Conservation (phyloP, 2,113 vertebrate species). For the Nyctibius bracteatus region DNA sequence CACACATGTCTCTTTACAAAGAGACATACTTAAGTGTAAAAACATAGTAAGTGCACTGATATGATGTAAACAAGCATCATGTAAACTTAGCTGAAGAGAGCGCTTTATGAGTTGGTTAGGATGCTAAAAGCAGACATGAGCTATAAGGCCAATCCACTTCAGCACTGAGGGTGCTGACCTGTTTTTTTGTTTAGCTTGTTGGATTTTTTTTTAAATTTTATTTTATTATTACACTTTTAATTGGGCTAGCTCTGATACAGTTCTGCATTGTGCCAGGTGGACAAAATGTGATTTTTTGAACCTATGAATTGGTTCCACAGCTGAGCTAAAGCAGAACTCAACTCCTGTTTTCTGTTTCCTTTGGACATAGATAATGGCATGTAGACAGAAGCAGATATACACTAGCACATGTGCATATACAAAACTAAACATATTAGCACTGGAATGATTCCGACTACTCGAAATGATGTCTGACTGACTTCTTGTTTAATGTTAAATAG, state of each 20-base stretch:
- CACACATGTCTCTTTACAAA: neutral
- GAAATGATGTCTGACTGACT: neutral
- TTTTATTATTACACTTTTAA: neutral
- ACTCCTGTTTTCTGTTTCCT: neutral
- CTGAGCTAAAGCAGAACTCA: neutral
- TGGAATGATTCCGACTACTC: neutral
- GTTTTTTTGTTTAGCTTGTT: neutral
- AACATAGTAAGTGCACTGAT: neutral
- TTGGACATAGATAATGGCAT: neutral
- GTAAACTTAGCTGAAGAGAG: neutral
- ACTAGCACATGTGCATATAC: neutral
- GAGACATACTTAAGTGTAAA: neutral
- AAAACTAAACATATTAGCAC: neutral
- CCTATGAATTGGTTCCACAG: neutral
- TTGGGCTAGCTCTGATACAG: neutral
- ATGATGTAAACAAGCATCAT: neutral
- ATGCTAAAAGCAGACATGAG: neutral
- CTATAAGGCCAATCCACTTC: neutral
- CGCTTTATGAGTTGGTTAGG: neutral
- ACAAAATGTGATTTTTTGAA: neutral
- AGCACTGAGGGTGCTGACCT: neutral
- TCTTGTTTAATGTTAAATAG: neutral
- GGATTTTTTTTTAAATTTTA: neutral
- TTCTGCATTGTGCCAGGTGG: neutral
- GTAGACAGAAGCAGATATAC: neutral